These are phyloP conservation scores for Lipotes vexillifer DNA, from an alignment of 2,113 vertebrate species.

Conservation along the genomic window DNA sequence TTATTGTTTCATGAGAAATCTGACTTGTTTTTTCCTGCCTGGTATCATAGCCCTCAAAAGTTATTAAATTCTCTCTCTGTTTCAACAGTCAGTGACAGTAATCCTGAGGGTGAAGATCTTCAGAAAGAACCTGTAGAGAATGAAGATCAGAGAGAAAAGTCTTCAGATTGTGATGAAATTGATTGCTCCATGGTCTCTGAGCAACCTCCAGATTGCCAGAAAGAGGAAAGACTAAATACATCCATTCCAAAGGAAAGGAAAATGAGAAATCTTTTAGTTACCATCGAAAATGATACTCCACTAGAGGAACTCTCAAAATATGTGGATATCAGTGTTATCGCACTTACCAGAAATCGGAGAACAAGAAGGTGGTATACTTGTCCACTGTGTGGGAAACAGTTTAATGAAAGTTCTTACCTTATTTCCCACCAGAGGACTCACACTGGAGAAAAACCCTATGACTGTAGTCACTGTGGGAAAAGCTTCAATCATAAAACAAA, in stretches of 20 bases:
- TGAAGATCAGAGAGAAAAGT: conserved; percentile 23
- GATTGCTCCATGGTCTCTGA: conserved; percentile 23
- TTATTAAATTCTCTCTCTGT: conserved; percentile 27
- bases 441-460: conserved; percentile 80
- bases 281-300: conserved; percentile 59
- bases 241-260: conserved; percentile 45
- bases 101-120: neutral
- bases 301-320: conserved; percentile 67
- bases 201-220: neutral
- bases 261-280: conserved; percentile 62
- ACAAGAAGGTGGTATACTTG: conserved; percentile 58
- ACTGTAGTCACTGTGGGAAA: conserved; percentile 87
- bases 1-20: neutral
- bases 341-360: conserved; percentile 35
- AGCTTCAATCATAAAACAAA: conserved; percentile 87
- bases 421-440: conserved; percentile 71
- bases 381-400: conserved; percentile 69
- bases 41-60: neutral
- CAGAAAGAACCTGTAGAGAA: conserved; percentile 16
- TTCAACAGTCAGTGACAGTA: conserved; percentile 31
- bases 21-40: neutral
- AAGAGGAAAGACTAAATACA: conserved; percentile 12
- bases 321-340: conserved; percentile 53
- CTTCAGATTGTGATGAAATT: conserved; percentile 24
- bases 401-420: conserved; percentile 68